Conservation (phyloP, 2,888 invertebrate genomes). For the Epistrophe eligans region DNA sequence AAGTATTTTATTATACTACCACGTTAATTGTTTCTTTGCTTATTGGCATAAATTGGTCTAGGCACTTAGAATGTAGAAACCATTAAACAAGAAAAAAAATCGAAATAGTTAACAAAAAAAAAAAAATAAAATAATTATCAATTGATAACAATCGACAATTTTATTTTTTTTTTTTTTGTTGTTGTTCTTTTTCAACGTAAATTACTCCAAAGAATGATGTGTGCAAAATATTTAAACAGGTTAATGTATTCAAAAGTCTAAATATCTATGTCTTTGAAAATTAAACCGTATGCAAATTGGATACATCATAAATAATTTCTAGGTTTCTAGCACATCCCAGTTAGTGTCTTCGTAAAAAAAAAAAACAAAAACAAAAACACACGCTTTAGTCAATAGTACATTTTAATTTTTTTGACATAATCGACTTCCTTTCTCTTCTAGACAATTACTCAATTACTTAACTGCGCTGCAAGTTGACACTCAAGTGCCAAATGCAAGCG, state of each 20-base stretch:
- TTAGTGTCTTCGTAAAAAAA: background rate
- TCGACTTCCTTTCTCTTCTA: constrained; percentile 31
- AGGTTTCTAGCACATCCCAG: constrained; percentile 3
- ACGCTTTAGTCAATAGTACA: background rate
- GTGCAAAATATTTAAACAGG: constrained; percentile 6
- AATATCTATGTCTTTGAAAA: background rate
- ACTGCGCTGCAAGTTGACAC: constrained; percentile 37
- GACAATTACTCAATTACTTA: constrained; percentile 40
- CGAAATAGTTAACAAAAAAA: too few relatives aligned
- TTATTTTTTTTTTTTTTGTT: too few relatives aligned
- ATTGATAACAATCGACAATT: background rate
- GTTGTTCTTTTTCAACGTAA: background rate
- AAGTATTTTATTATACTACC: too few relatives aligned
- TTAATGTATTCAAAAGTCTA: background rate
- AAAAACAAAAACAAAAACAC: background rate
- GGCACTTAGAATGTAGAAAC: too few relatives aligned
- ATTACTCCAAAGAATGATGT: background rate
- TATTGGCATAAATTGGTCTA: too few relatives aligned
- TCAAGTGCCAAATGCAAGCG: constrained; percentile 47
- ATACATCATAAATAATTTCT: constrained; percentile 20
- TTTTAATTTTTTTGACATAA: constrained; percentile 25
- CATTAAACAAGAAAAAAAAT: background rate
- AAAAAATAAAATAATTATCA: background rate
- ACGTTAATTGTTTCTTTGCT: too few relatives aligned
- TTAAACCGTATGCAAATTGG: background rate